Evolutionary conservation across 2,113 vertebrate genomes (phyloP).

Genomic region (Syngnathoides biaculeatus): DNA sequence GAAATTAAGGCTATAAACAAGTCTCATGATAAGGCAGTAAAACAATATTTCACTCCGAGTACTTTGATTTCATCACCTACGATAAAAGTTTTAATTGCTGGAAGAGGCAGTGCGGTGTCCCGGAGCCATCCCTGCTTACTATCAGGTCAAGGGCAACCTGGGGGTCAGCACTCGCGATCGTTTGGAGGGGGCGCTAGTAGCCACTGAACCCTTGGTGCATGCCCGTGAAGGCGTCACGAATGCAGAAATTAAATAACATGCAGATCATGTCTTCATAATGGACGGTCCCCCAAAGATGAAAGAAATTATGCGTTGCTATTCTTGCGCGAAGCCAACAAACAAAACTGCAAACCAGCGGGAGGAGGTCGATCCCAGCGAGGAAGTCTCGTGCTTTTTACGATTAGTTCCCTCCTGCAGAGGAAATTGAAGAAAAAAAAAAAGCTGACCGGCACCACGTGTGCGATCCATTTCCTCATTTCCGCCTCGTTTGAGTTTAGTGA

Average conservation of each 20-base stretch:
- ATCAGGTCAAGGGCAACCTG: constrained; percentile 4
- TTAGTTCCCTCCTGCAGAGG: constrained; percentile 16
- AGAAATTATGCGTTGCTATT: not conserved
- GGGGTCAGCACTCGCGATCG: not conserved
- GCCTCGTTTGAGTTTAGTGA: constrained; percentile 26
- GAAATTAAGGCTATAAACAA: not conserved
- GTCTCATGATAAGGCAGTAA: not conserved
- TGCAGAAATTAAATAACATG: not conserved
- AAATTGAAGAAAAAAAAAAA: constrained; percentile 39
- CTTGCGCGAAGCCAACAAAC: not conserved
- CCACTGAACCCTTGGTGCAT: not conserved
- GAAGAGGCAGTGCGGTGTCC: not conserved
- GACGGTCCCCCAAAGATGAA: not conserved
- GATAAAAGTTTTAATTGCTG: not conserved
- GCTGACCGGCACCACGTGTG: constrained; percentile 24
- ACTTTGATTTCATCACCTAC: not conserved
- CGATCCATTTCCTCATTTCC: constrained; percentile 16
- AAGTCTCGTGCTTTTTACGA: constrained; percentile 14
- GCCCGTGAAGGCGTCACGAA: not conserved
- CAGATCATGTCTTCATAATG: not conserved
- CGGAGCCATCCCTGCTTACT: not conserved
- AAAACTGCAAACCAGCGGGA: not conserved
- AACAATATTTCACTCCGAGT: not conserved
- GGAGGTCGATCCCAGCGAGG: constrained; percentile 10
- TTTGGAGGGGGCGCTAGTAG: not conserved